Evolutionary conservation across 2,113 vertebrate species (phyloP), one percentile per base, ranked within the genome.

Genomic region (Osmerus eperlanus): DNA sequence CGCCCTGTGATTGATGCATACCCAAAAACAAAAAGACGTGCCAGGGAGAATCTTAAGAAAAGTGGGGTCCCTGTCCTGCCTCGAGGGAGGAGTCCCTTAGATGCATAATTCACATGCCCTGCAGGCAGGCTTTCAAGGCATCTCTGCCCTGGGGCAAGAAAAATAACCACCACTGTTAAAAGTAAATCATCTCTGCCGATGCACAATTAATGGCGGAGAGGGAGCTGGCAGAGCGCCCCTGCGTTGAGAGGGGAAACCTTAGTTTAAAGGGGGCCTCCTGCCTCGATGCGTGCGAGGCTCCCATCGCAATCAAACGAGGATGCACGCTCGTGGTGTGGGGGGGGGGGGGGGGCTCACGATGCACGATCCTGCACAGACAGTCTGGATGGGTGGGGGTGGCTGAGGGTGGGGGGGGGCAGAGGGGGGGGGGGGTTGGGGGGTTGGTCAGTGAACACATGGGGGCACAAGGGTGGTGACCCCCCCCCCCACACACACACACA

Each of bases 91-190:
- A 95, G 94, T 94, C 95, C 94, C 95, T 97, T 93, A 96, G 95
- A 97, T 98, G 94, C 96, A 98, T 98, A 96, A 98, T 98, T 98
- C 96, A 98, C 94, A 95, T 93, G 93, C 96, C 96, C 94, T 96
- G 91, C 91, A 94, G 96, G 95, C 94, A 96, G 93, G 95, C 96
- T 97, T 97, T 97, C 96, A 97, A 97, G 96, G 94, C 95, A 95
- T 94, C 95, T 95, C 94, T 95, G 95, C 96, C 90, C 88, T 86
- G 93, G 95, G 96, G 92, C 94, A 93, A 91, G 94, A 95, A 95
- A 97, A 96, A 96, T 94, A 96, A 97, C 93, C 94, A 95, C 94
- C 95, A 94, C 94, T 94, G 94, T 95, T 97, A 98, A 96, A 96
- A 96, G 95, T 96, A 95, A 96, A 97, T 96, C 94, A 96, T 97